Evolutionary conservation across 2,888 invertebrate genomes (phyloP), one percentile per base, ranked within the genome.

Genomic region (Branchinecta sandiegonensis): DNA sequence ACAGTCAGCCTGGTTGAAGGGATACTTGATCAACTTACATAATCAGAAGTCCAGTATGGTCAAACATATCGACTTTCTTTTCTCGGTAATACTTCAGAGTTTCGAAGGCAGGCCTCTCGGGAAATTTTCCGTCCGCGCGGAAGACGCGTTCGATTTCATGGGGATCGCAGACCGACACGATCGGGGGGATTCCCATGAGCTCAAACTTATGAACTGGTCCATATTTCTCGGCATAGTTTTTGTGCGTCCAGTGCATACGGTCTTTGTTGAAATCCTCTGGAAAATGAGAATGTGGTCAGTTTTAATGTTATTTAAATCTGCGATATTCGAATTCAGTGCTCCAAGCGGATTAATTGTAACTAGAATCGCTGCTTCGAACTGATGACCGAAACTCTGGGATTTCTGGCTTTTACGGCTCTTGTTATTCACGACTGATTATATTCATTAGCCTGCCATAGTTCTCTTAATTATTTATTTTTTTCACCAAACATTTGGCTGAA

Each of bases 111-210:
- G 70, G 70, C 37, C 70, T 64, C 10, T 67, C 64, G 6, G 70
- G 71, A 14, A 66, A 67, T 66, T 69, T 67, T 8, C 71, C 71
- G 47, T 69, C 69, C 17, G 67, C 47, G n/a, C 71, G 68, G 50
- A 69, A 70, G n/a, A 70, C 47, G 13, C 17, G 13, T 17, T 56
- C 56, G 6, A 56, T 56, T 56, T 56, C 56, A 56, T 0, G 0
- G 5, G 56, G 56, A 56, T 56, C 56, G 13, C n/a, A 56, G 14
- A 56, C 56, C 5, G 13, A 17, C 17, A 56, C 56, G 6, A 56
- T 56, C 17, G 56, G 13, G 13, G 56, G 56, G n/a, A 56, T n/a
- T 4, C 56, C 56, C 13, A 17, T 13, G 14, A 56, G 13, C 4
- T n/a, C 56, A 56, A 56, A 56, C n/a, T 17, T 13, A 8, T 17